Conservation (phyloP, 2,888 invertebrate genomes). For the Rutpela maculata region DNA sequence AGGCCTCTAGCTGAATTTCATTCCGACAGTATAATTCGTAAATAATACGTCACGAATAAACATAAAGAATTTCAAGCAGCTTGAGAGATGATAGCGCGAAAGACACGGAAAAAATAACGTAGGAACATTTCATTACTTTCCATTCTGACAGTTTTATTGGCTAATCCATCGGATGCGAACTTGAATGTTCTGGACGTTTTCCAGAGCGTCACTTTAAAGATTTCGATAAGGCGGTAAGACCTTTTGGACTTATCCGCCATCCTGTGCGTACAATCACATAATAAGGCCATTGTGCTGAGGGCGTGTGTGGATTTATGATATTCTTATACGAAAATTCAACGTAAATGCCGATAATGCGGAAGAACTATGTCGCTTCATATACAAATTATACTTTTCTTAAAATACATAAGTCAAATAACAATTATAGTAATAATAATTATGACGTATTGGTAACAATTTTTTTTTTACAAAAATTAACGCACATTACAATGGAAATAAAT, state of each 20-base stretch:
- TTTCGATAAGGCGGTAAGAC: constrained; percentile 24
- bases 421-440: too few species aligned
- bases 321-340: not conserved
- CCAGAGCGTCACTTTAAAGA: constrained; percentile 43
- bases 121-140: constrained; percentile 52
- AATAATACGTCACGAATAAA: constrained; percentile 17
- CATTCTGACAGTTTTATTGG: constrained; percentile 56
- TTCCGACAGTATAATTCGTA: constrained; percentile 8
- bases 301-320: constrained; percentile 9
- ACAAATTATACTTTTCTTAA: too few species aligned
- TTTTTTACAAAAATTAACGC: too few species aligned
- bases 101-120: constrained; percentile 26
- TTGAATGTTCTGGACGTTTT: constrained; percentile 52
- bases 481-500: too few species aligned
- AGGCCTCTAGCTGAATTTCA: not conserved
- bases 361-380: not conserved
- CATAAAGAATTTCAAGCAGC: constrained; percentile 8
- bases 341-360: not conserved
- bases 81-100: constrained; percentile 12
- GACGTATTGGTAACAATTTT: too few species aligned
- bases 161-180: constrained; percentile 53
- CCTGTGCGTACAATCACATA: constrained; percentile 8
- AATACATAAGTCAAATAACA: too few species aligned
- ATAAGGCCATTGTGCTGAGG: constrained; percentile 6
- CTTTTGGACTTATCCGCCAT: constrained; percentile 13